phyloP scores from a whole-genome alignment of 2,113 vertebrate genomes.

The Cochlearius cochlearius region DNA sequence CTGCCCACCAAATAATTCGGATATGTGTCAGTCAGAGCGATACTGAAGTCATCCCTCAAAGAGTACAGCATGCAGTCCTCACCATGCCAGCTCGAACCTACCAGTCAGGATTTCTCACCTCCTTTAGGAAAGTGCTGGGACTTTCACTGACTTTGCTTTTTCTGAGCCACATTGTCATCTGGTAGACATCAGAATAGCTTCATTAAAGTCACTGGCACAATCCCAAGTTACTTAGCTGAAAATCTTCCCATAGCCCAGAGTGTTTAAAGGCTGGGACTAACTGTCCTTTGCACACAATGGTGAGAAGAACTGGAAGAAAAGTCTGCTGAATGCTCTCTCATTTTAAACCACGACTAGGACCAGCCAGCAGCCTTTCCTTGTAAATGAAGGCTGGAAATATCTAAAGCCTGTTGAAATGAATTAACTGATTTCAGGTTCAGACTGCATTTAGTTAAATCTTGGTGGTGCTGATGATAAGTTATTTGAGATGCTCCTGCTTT shows the following conservation, averaged over 20 bases:
- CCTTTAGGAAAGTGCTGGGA: not conserved
- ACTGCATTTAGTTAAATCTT: not conserved
- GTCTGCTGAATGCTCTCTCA: not conserved
- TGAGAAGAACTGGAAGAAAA: not conserved
- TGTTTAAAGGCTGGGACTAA: not conserved
- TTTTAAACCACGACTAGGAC: not conserved
- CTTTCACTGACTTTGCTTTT: not conserved
- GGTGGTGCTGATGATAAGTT: not conserved
- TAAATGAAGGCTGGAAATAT: not conserved
- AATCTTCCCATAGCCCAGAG: not conserved
- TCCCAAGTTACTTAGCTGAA: not conserved
- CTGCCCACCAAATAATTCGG: not conserved
- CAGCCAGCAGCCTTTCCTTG: not conserved
- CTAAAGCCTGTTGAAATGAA: not conserved
- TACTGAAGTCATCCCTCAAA: not conserved
- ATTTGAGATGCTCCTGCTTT: not conserved
- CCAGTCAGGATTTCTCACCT: slow-evolving; percentile 15
- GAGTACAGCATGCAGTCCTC: not conserved
- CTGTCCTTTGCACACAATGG: not conserved
- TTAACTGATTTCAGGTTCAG: not conserved
- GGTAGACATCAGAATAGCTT: slow-evolving; percentile 24
- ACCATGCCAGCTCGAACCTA: slow-evolving; percentile 13
- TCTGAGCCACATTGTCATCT: slow-evolving; percentile 26
- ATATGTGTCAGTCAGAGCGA: not conserved
- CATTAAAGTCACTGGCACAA: not conserved